phyloP scores from a whole-genome alignment of 1,140 invertebrate genomes.

The Gonioctena quinquepunctata region DNA sequence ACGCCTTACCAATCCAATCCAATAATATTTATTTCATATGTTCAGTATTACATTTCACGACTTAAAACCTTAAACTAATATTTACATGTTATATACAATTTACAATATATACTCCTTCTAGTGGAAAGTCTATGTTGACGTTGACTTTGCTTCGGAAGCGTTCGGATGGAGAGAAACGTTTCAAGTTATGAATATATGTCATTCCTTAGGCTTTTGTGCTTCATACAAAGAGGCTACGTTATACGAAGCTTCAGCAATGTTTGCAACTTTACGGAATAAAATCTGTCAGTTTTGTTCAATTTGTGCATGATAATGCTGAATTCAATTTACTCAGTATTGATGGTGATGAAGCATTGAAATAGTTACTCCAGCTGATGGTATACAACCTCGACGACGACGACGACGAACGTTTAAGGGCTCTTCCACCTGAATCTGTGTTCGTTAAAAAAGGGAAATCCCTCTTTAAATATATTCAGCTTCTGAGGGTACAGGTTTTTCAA shows the following conservation, averaged over 20 bases:
- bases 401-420: background rate
- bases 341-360: slow-evolving; percentile 31
- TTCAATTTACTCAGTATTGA: slow-evolving; percentile 31
- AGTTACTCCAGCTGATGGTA: slow-evolving; percentile 22
- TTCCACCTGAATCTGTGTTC: slow-evolving; percentile 15
- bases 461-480: slow-evolving; percentile 22
- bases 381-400: slow-evolving; percentile 17
- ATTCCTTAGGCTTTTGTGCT: slow-evolving; percentile 23
- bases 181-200: slow-evolving; percentile 27
- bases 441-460: slow-evolving; percentile 18
- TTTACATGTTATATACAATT: too few relatives aligned
- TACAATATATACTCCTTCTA: too few relatives aligned
- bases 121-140: too few relatives aligned
- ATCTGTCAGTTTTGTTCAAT: slow-evolving; percentile 41
- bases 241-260: slow-evolving; percentile 21
- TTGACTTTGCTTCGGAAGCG: too few relatives aligned
- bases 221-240: slow-evolving; percentile 29
- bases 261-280: too few relatives aligned
- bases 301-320: slow-evolving; percentile 36
- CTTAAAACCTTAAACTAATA: too few relatives aligned
- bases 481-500: slow-evolving; percentile 22
- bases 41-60: too few relatives aligned
- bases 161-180: too few relatives aligned
- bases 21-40: too few relatives aligned
- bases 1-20: too few relatives aligned